Evolutionary conservation across 2,888 invertebrate genomes (phyloP), one percentile per base, ranked within the genome.

Genomic region (Malthinus flaveolus): DNA sequence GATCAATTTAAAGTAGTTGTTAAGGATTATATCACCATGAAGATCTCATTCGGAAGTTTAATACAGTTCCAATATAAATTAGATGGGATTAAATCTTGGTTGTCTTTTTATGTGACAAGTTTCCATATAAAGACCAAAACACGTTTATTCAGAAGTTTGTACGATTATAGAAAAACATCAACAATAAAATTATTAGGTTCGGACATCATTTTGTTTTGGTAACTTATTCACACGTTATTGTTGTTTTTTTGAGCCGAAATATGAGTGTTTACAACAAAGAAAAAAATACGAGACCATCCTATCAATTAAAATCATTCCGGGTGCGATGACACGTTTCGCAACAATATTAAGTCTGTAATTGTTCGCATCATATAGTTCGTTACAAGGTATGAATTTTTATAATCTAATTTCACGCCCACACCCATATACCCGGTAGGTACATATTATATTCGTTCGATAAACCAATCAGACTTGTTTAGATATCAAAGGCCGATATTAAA

Each of bases 1-100:
- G 71, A 70, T 67, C 71, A 72, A 75, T 75, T 75, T 75, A 75
- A 72, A 70, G 70, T 68, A 71, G 69, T 76, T 74, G 74, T 75
- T 75, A 75, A 68, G 64, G 60, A 63, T 69, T 53, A 66, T 73
- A 73, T 73, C 72, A 68, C 23, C 64, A 68, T 67, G 65, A 68
- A 67, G 67, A 72, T 73, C 73, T 73, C 66, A 70, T 68, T 75
- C 73, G 75, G 75, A 75, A 75, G 73, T 75, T 62, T 66, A 70
- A 71, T 71, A 71, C 73, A 69, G 70, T 71, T 73, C 71, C 59
- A 65, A 73, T 72, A 74, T 72, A 72, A 73, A 73, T 73, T 73
- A 74, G 71, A 70, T 67, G 67, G 68, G 69, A 73, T 72, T 71
- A 69, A 70, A 73, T 71, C 69, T 69, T 65, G 55, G 61, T 58